Base-by-base conservation (phyloP, 2,113 vertebrate species). In the Tretioscincus oriximinensis region DNA sequence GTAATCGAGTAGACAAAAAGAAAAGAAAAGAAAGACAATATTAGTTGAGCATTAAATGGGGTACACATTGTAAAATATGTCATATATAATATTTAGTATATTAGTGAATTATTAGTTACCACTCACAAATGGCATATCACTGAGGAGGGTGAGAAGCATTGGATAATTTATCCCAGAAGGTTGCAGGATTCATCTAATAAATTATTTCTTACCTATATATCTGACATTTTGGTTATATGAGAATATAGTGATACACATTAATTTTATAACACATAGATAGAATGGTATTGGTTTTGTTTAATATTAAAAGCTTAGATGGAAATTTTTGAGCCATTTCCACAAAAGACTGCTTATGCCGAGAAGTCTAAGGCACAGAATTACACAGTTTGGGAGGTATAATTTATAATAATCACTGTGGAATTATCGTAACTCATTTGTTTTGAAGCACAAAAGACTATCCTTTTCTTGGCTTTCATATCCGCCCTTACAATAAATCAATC, bases 401-500 rank as follows among this genome's bases (percentile, higher is more conserved):
- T 90, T 88, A 81, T 77, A 77, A 81, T 84, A 89, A 89, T 89
- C 90, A 77, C 81, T 87, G 81, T 0, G 0, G 60, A 72, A 78
- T 0, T 11, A 85, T 88, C 82, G 79, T 79, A 86, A 90, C 64
- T 77, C 88, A 86, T 84, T 89, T 90, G 84, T 54, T 86, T 83
- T 11, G 71, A 84, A 47, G 60, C 88, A 84, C 86, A 81, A 88
- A 92, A 88, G 81, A 90, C 84, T 45, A 85, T 82, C 86, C 85
- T 78, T 88, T 92, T 85, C 88, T 89, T 88, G 88, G 84, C 87
- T 85, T 14, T 84, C 58, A 78, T 51, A 73, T 63, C 68, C 81
- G 60, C 88, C 84, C 90, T 81, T 85, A 41, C 73, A 22, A 81
- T 91, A 87, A 88, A 92, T 90, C 88, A 83, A 64, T 58, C 76